A percentile compares a stretch with the other conserved stretches of the same genome.
phyloP scores from a whole-genome alignment of 2,113 vertebrate species.

The Neotoma lepida region DNA sequence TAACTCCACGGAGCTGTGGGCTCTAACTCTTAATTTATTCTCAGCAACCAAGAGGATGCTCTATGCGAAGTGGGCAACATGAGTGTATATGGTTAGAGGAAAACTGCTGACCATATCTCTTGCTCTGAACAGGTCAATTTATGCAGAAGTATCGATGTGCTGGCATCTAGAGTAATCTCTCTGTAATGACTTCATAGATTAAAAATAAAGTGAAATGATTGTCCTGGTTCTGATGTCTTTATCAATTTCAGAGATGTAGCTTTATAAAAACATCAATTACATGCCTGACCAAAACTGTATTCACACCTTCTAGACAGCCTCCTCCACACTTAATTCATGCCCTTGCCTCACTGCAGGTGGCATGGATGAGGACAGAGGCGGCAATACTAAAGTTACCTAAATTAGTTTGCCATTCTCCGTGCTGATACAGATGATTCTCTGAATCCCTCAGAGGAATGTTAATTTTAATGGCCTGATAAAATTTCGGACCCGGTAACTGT shows the following conservation, averaged over 20 bases:
- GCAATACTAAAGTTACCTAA: not conserved
- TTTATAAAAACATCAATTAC: not conserved
- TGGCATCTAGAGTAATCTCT: not conserved
- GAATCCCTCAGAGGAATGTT: constrained; percentile 4
- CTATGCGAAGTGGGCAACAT: not conserved
- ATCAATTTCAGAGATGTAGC: not conserved
- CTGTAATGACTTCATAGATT: constrained; percentile 10
- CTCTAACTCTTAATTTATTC: not conserved
- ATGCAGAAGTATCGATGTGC: not conserved
- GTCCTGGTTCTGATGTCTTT: not conserved
- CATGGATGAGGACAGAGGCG: not conserved
- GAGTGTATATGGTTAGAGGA: not conserved
- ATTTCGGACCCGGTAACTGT: not conserved
- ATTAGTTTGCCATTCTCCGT: not conserved
- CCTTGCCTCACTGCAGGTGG: not conserved
- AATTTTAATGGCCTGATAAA: constrained; percentile 32
- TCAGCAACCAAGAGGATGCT: not conserved
- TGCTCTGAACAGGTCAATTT: not conserved
- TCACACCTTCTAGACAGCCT: not conserved
- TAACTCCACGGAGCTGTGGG: not conserved
- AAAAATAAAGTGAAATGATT: not conserved
- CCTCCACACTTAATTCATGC: not conserved
- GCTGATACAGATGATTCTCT: constrained; percentile 27
- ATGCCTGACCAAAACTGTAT: not conserved
- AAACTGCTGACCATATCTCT: not conserved